Percentiles rank a stretch among this genome's conserved stretches.
Evolutionary conservation across 2,888 invertebrate genomes (phyloP).

Genomic region (Phlogophora meticulosa): DNA sequence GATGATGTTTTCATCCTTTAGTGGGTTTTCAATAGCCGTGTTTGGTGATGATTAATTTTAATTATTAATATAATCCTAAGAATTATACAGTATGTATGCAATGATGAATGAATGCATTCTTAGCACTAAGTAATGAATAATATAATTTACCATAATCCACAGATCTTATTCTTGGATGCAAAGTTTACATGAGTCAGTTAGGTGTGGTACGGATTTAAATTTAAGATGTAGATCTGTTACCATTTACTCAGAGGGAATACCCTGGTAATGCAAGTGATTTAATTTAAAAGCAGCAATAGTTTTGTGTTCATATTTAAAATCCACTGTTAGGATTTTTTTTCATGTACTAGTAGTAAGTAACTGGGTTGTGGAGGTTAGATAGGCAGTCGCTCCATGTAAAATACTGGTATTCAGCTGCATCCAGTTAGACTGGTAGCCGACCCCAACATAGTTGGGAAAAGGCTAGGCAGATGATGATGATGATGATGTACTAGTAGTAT

Average conservation of each 20-base stretch:
- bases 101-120: constrained; percentile 17
- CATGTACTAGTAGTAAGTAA: neutral
- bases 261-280: constrained; percentile 11
- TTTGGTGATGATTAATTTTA: neutral
- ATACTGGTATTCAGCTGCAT: no score
- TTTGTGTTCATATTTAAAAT: constrained; percentile 9
- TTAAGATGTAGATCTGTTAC: constrained; percentile 25
- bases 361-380: no score
- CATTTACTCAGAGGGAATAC: constrained; percentile 51
- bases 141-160: constrained; percentile 42
- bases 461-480: no score
- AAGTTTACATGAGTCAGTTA: constrained; percentile 51
- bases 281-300: neutral
- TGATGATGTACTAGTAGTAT: no score
- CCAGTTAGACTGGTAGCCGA: no score
- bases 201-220: constrained; percentile 42
- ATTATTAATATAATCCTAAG: constrained; percentile 5
- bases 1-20: no score
- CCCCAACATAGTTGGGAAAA: no score
- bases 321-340: neutral
- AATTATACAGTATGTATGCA: constrained; percentile 21
- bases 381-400: no score
- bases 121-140: constrained; percentile 38
- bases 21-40: neutral
- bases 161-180: constrained; percentile 42